Base-by-base conservation (phyloP, 2,888 invertebrate genomes). In the Torymus auratus region DNA sequence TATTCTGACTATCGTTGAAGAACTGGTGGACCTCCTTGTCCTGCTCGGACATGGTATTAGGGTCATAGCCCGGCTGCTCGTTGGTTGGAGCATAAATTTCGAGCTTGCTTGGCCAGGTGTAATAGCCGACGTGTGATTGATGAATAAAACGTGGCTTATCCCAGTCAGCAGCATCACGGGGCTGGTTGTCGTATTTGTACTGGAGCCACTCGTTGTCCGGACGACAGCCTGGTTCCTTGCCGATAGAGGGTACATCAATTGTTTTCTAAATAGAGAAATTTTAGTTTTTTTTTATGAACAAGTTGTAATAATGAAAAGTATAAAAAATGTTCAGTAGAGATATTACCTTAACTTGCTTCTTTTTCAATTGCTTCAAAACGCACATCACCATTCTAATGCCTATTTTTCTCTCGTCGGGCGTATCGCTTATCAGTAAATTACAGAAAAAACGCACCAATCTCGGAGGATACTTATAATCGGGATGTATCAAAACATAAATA, bases 351-450 rank as follows among this genome's bases (percentile, higher is more conserved):
- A 75, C 70, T 85, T 95, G 93, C 79, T 92, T 91, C 20, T 94
- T 92, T 88, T 96, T 96, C 85, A 95, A 94, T 87, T 96, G 96
- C 78, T 95, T 94, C 81, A 96, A 91, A 76, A 94, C 93, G 84
- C 93, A 94, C 62, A 94, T 92, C 50, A 94, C 90, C 0, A 94
- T 92, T 41, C 92, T 92, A 10, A 94, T 91, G 0, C 95, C 94
- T n/a, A 94, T 91, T 91, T 96, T 95, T 53, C 98, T 92, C 50
- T 97, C 94, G n/a, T 93, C 92, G 50, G 97, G 92, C n/a, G 96
- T 94, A 86, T 97, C 97, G 90, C 95, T 94, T 2, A 96, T 91
- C 0, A 96, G 92, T 3, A 94, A 92, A 55, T 93, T 92, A 0
- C 95, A 91, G 84, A 95, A 94, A 76, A 95, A 93, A 41, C 92